Percentiles rank a stretch among this genome's conserved stretches.
Evolutionary conservation across 64 coral and sea anemone genomes (phyloP).

Genomic region (Astreopora myriophthalma): DNA sequence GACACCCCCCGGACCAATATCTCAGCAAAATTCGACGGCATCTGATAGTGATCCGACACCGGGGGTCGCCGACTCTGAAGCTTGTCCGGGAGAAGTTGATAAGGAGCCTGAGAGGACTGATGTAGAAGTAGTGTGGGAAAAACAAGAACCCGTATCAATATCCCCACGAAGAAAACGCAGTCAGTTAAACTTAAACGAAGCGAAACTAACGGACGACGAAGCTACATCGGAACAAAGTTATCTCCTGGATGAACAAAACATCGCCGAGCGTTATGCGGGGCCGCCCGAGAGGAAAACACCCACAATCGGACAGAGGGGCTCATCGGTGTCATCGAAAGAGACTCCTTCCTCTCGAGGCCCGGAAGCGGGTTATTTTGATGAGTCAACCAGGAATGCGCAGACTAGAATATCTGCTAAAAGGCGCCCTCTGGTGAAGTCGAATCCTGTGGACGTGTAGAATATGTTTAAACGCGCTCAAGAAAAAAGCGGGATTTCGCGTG

Average conservation of each 20-base stretch:
- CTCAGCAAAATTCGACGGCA: slow-evolving; percentile 31
- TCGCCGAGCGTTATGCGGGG: background rate
- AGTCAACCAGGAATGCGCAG: background rate
- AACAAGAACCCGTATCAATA: background rate
- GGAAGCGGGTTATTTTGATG: background rate
- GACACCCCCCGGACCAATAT: slow-evolving; percentile 36
- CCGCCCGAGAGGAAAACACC: background rate
- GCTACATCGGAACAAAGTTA: background rate
- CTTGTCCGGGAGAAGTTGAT: background rate
- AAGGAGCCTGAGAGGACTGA: background rate
- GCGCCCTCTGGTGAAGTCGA: slow-evolving; percentile 19
- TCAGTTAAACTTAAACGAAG: background rate
- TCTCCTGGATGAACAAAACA: background rate
- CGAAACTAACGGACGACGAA: background rate
- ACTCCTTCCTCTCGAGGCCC: background rate
- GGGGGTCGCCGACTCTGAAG: background rate
- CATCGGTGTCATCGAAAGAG: background rate
- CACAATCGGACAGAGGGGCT: background rate
- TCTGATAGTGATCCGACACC: slow-evolving; percentile 11
- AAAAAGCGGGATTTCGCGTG: background rate
- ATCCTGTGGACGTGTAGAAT: slow-evolving; percentile 1
- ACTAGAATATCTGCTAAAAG: slow-evolving; percentile 17
- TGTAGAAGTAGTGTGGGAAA: slow-evolving; percentile 8
- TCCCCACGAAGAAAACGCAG: background rate
- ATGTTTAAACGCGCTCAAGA: background rate